phyloP scores from a whole-genome alignment of 2,113 vertebrate species.

The Leptobrachium leishanense region DNA sequence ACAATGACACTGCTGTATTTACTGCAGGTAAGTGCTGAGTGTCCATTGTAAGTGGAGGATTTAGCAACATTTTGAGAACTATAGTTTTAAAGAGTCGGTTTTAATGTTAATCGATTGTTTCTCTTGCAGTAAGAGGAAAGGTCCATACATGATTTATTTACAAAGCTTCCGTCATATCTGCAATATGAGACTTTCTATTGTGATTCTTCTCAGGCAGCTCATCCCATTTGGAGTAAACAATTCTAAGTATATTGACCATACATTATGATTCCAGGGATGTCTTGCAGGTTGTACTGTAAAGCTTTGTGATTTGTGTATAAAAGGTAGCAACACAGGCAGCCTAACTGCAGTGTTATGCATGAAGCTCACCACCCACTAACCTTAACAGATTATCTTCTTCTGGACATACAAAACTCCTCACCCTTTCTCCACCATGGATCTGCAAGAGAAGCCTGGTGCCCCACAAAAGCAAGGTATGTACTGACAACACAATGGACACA shows the following conservation, averaged over 20 bases:
- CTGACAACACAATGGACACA: neutral
- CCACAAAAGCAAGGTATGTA: constrained; percentile 56
- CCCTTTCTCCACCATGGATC: constrained; percentile 58
- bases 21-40: too few species aligned
- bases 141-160: too few species aligned
- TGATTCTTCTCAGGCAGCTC: too few species aligned
- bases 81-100: too few species aligned
- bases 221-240: too few species aligned
- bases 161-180: too few species aligned
- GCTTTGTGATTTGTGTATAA: constrained; percentile 3
- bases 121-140: too few species aligned
- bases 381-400: constrained; percentile 64
- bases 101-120: too few species aligned
- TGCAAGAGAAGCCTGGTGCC: constrained; percentile 48
- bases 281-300: neutral
- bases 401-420: constrained; percentile 44
- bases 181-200: too few species aligned
- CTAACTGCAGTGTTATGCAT: constrained; percentile 57
- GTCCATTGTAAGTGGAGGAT: too few species aligned
- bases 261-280: constrained; percentile 8
- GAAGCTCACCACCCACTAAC: constrained; percentile 53
- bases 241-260: constrained; percentile 6
- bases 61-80: too few species aligned
- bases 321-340: constrained; percentile 66
- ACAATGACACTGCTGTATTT: too few species aligned